Evolutionary conservation across 2,797 vertebrate species (phyloP).

Genomic region (Borostomias antarcticus): DNA sequence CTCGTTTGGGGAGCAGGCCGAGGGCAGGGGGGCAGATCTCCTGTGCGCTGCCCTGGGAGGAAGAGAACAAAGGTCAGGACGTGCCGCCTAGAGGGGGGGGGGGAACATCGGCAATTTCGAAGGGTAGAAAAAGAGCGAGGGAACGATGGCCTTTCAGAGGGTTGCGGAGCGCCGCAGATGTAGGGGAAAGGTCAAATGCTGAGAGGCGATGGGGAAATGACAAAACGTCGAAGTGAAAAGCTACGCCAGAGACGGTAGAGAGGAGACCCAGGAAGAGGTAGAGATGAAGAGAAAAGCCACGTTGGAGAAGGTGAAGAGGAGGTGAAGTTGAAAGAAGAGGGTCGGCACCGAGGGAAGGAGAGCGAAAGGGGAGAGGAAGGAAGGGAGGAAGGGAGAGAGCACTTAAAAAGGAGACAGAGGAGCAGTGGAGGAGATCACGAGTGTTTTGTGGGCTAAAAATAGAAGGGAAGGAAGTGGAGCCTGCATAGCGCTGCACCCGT

Average conservation of each 20-base stretch:
- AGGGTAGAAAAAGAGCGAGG: not conserved
- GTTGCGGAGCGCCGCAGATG: no score
- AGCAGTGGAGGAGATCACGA: not conserved
- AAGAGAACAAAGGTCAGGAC: constrained; percentile 21
- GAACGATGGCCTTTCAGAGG: no score
- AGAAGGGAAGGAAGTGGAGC: constrained; percentile 2
- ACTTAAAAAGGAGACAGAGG: no score
- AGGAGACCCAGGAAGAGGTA: no score
- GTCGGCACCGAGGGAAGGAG: no score
- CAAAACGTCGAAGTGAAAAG: no score
- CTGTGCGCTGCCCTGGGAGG: constrained; percentile 27
- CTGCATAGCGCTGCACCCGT: not conserved
- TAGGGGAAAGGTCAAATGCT: no score
- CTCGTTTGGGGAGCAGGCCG: constrained; percentile 13
- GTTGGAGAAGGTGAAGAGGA: no score
- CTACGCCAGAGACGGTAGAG: no score
- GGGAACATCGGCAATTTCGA: not conserved
- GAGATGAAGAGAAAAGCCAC: no score
- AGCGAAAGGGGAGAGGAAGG: constrained; percentile 10
- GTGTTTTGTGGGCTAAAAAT: constrained; percentile 7
- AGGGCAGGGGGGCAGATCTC: constrained; percentile 26
- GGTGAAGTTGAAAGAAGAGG: not conserved
- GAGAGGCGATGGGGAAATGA: no score
- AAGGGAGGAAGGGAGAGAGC: no score
- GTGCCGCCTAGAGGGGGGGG: not conserved